Evolutionary conservation across 2,113 vertebrate species (phyloP).

Genomic region (Gopherus flavomarginatus): DNA sequence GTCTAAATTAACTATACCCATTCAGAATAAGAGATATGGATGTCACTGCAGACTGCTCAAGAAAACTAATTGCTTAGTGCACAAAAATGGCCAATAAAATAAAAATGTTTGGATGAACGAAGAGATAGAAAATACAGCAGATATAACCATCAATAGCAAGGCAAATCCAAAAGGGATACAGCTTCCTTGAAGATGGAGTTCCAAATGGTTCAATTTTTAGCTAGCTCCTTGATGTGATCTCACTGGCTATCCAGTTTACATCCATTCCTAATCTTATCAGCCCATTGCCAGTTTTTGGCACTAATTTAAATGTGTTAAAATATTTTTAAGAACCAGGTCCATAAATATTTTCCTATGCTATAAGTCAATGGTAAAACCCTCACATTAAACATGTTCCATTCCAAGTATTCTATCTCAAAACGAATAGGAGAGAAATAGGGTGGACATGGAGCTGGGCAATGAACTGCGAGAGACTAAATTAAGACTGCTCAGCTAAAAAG

Average conservation of each 20-base stretch:
- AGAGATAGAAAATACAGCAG: neutral
- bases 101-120: neutral
- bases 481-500: neutral
- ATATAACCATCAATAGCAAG: neutral
- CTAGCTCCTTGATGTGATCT: neutral
- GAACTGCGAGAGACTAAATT: neutral
- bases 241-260: neutral
- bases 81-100: neutral
- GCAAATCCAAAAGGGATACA: neutral
- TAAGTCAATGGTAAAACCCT: neutral
- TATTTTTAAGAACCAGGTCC: neutral
- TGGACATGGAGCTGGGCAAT: too few relatives aligned
- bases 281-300: neutral
- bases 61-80: neutral
- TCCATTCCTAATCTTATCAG: neutral
- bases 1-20: neutral
- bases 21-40: neutral
- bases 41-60: neutral
- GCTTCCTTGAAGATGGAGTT: neutral
- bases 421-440: neutral
- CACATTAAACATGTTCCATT: fast-evolving
- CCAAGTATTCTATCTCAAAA: neutral
- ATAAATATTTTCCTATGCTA: neutral
- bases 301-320: neutral
- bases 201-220: neutral